Conservation (phyloP, 2,888 invertebrate species). For the Ischnura elegans region DNA sequence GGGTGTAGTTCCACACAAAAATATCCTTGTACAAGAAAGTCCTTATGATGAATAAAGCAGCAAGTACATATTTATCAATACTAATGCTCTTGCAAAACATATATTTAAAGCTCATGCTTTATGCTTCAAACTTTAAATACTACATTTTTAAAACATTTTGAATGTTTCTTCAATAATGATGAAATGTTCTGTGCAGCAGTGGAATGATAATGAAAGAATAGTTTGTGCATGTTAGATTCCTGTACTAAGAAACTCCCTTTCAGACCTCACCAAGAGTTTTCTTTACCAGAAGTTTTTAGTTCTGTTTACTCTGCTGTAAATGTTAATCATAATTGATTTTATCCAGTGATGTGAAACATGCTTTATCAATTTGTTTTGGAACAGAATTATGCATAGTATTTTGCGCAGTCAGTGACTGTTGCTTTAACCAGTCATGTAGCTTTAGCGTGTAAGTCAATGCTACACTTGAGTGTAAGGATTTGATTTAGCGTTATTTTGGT, state of each 20-base stretch:
- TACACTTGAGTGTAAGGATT: neutral
- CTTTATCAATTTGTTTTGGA: slow-evolving; percentile 21
- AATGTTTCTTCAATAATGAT: too few relatives aligned
- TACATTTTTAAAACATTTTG: too few relatives aligned
- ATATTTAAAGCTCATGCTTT: too few relatives aligned
- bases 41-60: too few relatives aligned
- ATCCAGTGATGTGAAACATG: slow-evolving; percentile 31
- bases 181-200: neutral
- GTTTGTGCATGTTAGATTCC: neutral
- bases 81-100: too few relatives aligned
- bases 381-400: slow-evolving; percentile 20
- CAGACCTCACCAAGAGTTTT: slow-evolving; percentile 19
- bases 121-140: too few relatives aligned
- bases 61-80: too few relatives aligned
- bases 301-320: slow-evolving; percentile 21
- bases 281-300: slow-evolving; percentile 11
- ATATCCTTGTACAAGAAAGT: too few relatives aligned
- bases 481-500: neutral
- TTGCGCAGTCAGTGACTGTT: slow-evolving; percentile 35
- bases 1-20: too few relatives aligned
- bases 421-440: slow-evolving; percentile 13
- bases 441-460: neutral
- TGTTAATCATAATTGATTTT: slow-evolving; percentile 27
- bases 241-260: neutral
- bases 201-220: slow-evolving; percentile 1